Evolutionary conservation across 2,113 vertebrate species (phyloP).

Genomic region (Chunga burmeisteri): DNA sequence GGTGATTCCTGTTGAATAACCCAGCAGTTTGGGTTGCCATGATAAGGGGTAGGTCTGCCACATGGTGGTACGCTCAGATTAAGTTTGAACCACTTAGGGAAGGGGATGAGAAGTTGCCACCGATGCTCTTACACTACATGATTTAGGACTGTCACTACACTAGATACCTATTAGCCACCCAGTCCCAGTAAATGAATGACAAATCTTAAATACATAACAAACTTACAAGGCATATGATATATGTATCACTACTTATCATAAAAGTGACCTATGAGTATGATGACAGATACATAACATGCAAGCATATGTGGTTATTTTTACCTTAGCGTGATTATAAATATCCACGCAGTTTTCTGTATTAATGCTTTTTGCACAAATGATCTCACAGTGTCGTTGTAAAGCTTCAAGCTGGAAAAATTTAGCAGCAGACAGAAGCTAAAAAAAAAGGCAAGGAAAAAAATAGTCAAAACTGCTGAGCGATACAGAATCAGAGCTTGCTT

Average conservation of each 20-base stretch:
- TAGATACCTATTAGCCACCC: not conserved
- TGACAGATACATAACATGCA: not conserved
- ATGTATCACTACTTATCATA: not conserved
- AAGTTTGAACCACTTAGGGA: not conserved
- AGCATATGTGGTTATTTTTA: constrained; percentile 50
- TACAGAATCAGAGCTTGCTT: not conserved
- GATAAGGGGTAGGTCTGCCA: not conserved
- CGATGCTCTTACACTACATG: not conserved
- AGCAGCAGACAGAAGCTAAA: constrained; percentile 92
- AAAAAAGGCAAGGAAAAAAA: not conserved
- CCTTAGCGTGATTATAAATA: constrained; percentile 98
- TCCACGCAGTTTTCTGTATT: constrained; percentile 96
- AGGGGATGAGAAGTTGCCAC: not conserved
- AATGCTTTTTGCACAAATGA: constrained; percentile 97
- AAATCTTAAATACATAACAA: not conserved
- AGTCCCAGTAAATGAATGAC: not conserved
- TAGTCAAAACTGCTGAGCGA: not conserved
- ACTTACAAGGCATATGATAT: not conserved
- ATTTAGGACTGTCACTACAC: not conserved
- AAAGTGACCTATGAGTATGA: not conserved
- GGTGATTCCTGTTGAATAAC: not conserved
- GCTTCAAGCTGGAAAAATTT: constrained; percentile 99
- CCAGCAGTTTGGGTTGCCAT: not conserved
- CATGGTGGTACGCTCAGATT: not conserved
- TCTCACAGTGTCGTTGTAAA: constrained; percentile 97